Evolutionary conservation across 2,113 vertebrate genomes (phyloP), one percentile per base, ranked within the genome.

Genomic region (Caracal caracal): DNA sequence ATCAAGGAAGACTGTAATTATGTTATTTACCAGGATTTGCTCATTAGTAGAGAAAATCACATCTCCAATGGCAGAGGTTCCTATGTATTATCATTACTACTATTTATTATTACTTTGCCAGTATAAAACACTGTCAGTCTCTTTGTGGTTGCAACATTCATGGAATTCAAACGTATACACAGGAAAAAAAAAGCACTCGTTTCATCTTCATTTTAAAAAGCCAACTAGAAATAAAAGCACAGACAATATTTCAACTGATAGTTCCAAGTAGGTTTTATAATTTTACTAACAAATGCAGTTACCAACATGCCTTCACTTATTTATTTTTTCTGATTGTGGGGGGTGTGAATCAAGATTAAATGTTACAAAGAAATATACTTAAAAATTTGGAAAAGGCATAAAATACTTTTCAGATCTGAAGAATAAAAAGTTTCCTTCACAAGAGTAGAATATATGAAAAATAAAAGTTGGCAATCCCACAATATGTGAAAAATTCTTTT

Each of bases 371-470:
- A 53, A 63, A 75, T n/a, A 49, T 15, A 5, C 24, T 87, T 73
- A 47, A n/a, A 63, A 37, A 33, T 3, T 91, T 90, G n/a, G 22
- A 61, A 83, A 43, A 80, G 5, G 20, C 20, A 4, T 83, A 79
- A 63, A 20, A 63, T 66, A 66, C 10, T 43, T 90, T 10, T 82
- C 30, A 47, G 35, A 35, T 43, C 37, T 19, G 15, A 71, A 87
- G 30, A 22, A 37, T 47, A 20, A 49, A 89, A 9, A 53, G 2
- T 49, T 93, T 78, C 10, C 16, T 70, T 91, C 33, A 88, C 11
- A 71, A 92, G 49, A 88, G 59, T 35, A 80, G 19, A 75, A 84
- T 40, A 87, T 70, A n/a, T 40, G 5, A 79, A 87, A 95, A 96
- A 70, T 8, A 43, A 37, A 73, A 59, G 1, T 24, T 1, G 10